Base-by-base conservation (phyloP, 2,113 vertebrate species). In the Nannobrachium achirus region DNA sequence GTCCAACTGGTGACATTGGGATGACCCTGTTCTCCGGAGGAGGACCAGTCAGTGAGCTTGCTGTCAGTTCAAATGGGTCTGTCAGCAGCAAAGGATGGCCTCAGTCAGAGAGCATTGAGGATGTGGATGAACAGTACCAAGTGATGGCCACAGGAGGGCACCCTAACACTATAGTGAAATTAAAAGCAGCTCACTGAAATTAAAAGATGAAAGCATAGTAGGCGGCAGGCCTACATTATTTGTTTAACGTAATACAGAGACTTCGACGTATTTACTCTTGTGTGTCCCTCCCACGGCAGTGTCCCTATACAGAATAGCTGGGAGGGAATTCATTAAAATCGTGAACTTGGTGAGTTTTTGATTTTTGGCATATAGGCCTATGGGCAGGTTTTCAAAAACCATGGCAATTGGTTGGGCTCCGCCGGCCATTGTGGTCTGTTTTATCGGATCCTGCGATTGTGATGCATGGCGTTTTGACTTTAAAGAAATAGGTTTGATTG, bases 1-100 rank as follows among this genome's bases (percentile, higher is more conserved):
- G 45, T 18, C 71, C 3, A 5, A 33, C 25, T 33, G 16, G 41
- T 63, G 41, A 75, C 40, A 51, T 52, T 68, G 13, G 1, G 10
- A 19, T 70, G 7, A 56, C 69, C 7, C 87, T 42, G 25, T 71
- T 18, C 38, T 42, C 63, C 39, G 82, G n/a, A 69, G 72, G 82
- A 92, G 89, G 77, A 88, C 63, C 79, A 85, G 25, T 87, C 88
- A 1, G 56, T 71, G 76, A 86, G 86, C 55, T 66, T 87, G 0
- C 69, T 88, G 56, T 92, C 90, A 1, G 81, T 89, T 45, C 83
- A 88, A 25, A 81, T 86, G 86, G 82, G 78, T 38, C 42, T 50
- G 65, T 70, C 63, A 61, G 42, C 25, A 33, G 25, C 73, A 56
- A 42, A 73, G 49, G 15, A 41, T 51, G 42, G 8, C 53, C 15